A percentile compares a stretch with the other conserved stretches of the same genome.
These are phyloP conservation scores for Opisthocomus hoazin DNA, from an alignment of 2,113 vertebrate species.

Conservation along the genomic window DNA sequence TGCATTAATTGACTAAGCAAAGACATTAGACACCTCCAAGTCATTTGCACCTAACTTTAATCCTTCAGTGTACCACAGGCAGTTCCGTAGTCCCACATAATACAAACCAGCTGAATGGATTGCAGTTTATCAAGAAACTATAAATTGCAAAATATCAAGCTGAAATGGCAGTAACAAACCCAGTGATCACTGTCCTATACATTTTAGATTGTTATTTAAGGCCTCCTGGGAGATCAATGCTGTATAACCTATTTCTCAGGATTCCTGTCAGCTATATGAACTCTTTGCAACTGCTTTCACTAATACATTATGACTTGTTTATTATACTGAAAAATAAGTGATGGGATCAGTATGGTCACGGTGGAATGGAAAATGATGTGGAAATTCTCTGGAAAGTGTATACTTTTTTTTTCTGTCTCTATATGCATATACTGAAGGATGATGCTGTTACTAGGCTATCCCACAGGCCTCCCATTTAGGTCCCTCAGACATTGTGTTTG, in stretches of 20 bases:
- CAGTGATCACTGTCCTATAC: slow-evolving; percentile 61
- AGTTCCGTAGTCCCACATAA: slow-evolving; percentile 6
- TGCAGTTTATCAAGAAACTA: slow-evolving; percentile 64
- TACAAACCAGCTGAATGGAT: slow-evolving; percentile 38
- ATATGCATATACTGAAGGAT: neutral
- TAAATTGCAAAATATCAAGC: slow-evolving; percentile 60
- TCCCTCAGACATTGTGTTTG: neutral
- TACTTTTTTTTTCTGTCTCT: neutral
- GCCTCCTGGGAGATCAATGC: slow-evolving; percentile 49
- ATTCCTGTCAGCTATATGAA: slow-evolving; percentile 44
- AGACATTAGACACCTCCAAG: slow-evolving; percentile 7
- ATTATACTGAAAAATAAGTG: slow-evolving; percentile 18
- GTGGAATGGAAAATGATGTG: slow-evolving; percentile 26
- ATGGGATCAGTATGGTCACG: neutral
- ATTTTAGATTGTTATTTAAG: slow-evolving; percentile 66
- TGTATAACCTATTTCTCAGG: slow-evolving; percentile 61
- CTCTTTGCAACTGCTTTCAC: slow-evolving; percentile 1
- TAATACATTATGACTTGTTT: slow-evolving; percentile 68
- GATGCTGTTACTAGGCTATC: neutral
- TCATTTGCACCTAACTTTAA: slow-evolving; percentile 40
- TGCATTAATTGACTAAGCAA: neutral
- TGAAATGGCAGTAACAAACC: slow-evolving; percentile 58
- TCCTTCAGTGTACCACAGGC: slow-evolving; percentile 16
- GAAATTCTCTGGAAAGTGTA: neutral
- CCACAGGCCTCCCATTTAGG: neutral